Base-by-base conservation (phyloP, 2,888 invertebrate species). In the Apamea crenata region DNA sequence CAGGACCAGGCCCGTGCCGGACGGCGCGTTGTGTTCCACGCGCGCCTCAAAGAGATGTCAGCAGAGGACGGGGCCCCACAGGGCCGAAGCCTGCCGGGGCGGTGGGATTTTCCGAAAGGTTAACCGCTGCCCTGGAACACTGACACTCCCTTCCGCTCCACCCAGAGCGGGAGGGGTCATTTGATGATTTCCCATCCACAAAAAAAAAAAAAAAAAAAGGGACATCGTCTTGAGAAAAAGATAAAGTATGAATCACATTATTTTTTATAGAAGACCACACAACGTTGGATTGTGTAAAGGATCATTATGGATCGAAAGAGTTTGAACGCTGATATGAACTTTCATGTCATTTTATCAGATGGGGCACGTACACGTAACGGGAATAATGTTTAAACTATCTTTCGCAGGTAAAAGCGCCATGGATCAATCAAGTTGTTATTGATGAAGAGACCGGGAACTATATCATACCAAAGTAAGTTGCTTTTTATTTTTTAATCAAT, bases 401-500 rank as follows among this genome's bases (percentile, higher is more conserved):
- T 80, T 93, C 93, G 12, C 86, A 97, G 98, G 97, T 98, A 1
- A 93, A 96, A 76, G 98, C 98, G 6, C 97, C 98, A 0, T 98
- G 98, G 98, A 89, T 98, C 6, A 97, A 97, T 83, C 94, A 97
- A 71, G 96, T 94, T 1, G 88, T 98, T n/a, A 84, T 98, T 2
- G 97, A 97, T 83, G 97, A 97, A 74, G 96, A 97, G 56, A 95
- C 96, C 77, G 97, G 97, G 53, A 97, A 97, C 91, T 99, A 99
- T 89, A 97, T 99, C 21, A 98, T 99, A 92, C 98, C 98, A 25
- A 99, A 98, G 98, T 98, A 96, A 96, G 96, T 93, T 50, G 18
- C 6, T 50, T 50, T 50, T 50, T 50, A 50, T 50, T 50, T 44
- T 47, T 50, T 50, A 18, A 50, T 18, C 16, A 4, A 50, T 44